Conservation (phyloP, 2,113 vertebrate species). For the Seriola dumerili region DNA sequence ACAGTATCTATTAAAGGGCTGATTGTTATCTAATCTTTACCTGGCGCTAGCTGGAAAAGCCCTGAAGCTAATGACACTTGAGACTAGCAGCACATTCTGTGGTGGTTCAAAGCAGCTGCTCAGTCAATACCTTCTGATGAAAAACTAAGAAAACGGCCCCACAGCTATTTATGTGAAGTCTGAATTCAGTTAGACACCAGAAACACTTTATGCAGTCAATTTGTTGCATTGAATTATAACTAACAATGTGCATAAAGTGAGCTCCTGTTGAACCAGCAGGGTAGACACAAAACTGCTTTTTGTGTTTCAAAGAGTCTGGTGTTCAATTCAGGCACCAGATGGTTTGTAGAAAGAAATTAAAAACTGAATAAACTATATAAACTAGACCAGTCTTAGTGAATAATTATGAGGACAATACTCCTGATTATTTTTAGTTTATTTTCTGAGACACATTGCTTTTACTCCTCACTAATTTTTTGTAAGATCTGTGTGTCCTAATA, state of each 20-base stretch:
- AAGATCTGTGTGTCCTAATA: neutral
- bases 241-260: conserved; percentile 62
- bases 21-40: conserved; percentile 89
- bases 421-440: neutral
- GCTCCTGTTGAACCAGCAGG: conserved; percentile 61
- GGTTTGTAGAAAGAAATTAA: neutral
- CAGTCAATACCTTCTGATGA: conserved; percentile 77
- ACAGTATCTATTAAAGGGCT: conserved; percentile 83
- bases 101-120: conserved; percentile 81
- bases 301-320: conserved; percentile 47
- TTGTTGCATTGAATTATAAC: conserved; percentile 77
- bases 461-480: neutral
- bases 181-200: conserved; percentile 68
- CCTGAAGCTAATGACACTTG: conserved; percentile 86
- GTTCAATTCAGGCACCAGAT: conserved; percentile 14
- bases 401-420: neutral
- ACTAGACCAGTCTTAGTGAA: neutral
- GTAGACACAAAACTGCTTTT: conserved; percentile 13
- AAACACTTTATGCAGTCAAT: conserved; percentile 71
- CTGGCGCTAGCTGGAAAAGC: conserved; percentile 82
- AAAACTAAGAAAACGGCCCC: conserved; percentile 65
- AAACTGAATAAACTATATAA: conserved; percentile 1
- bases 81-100: conserved; percentile 83
- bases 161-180: conserved; percentile 72
- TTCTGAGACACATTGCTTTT: no score